Percentiles rank a stretch among this genome's conserved stretches.
phyloP scores from a whole-genome alignment of 1,140 invertebrate species.

The Drosophila pachea region DNA sequence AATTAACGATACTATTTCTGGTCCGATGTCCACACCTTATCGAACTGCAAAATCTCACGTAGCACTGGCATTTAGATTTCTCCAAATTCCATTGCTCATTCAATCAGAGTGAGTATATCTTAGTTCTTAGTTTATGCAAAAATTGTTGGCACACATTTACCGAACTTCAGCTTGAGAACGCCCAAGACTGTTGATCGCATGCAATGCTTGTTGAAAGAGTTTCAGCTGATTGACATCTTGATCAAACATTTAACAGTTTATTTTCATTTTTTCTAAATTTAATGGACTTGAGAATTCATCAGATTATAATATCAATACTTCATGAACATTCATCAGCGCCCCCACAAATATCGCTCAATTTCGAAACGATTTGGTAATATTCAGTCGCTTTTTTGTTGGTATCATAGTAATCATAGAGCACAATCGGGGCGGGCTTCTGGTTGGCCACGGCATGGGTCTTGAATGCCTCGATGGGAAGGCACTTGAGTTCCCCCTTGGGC shows the following conservation, averaged over 20 bases:
- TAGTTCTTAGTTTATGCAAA: no score
- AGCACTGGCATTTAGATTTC: slow-evolving; percentile 5
- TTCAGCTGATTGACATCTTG: no score
- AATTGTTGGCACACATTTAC: no score
- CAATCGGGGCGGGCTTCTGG: slow-evolving; percentile 90
- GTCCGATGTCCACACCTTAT: slow-evolving; percentile 13
- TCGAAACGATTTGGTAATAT: slow-evolving; percentile 67
- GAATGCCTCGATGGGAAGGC: slow-evolving; percentile 91
- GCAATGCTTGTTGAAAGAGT: no score
- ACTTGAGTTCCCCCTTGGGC: slow-evolving; percentile 82
- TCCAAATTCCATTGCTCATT: no score
- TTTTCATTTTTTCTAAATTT: no score
- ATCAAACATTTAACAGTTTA: no score
- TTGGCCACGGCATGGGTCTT: slow-evolving; percentile 90
- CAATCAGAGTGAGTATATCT: no score
- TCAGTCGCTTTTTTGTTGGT: slow-evolving; percentile 83
- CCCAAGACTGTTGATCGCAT: no score
- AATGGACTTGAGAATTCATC: no score
- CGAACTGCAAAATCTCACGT: slow-evolving; percentile 41
- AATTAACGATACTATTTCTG: slow-evolving; percentile 23
- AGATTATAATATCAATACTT: no score
- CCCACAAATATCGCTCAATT: slow-evolving; percentile 71
- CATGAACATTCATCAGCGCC: slow-evolving; percentile 43
- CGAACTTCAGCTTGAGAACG: no score
- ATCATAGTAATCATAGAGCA: slow-evolving; percentile 95